phyloP scores from a whole-genome alignment of 2,113 vertebrate species.

The Alouatta palliata region DNA sequence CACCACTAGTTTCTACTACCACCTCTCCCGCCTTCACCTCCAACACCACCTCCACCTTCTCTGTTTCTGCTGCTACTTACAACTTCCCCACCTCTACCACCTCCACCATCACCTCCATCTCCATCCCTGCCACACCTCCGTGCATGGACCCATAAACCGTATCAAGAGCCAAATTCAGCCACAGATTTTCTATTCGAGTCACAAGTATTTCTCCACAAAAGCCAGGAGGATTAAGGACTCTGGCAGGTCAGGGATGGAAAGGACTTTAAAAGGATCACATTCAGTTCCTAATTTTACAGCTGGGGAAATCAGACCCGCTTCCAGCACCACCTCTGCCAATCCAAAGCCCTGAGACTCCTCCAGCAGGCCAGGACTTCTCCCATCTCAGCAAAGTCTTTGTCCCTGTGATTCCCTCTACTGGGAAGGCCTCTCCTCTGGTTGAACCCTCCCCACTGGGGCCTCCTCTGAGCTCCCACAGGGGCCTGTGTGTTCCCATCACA shows the following conservation, averaged over 20 bases:
- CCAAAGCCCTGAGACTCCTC: background rate
- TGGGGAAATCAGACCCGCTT: background rate
- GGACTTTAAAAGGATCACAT: background rate
- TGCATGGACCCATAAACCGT: background rate
- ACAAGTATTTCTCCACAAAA: background rate
- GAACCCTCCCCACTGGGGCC: background rate
- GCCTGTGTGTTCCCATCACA: background rate
- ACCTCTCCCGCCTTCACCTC: background rate
- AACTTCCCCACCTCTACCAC: too few relatives aligned
- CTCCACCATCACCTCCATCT: too few relatives aligned
- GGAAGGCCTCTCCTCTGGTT: background rate
- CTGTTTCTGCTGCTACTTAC: accelerated
- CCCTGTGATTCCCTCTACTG: background rate
- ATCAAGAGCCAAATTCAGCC: background rate
- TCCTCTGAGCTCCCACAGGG: background rate
- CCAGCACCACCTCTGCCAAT: background rate
- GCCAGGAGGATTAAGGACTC: background rate
- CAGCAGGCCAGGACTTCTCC: background rate
- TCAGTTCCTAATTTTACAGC: background rate
- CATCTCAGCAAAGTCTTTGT: background rate
- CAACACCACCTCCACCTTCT: background rate
- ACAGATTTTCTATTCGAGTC: background rate
- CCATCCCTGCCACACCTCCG: background rate
- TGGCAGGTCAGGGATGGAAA: background rate
- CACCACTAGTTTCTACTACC: too few relatives aligned